phyloP scores from a whole-genome alignment of 1,140 invertebrate genomes.

The Drosophila orosa region DNA sequence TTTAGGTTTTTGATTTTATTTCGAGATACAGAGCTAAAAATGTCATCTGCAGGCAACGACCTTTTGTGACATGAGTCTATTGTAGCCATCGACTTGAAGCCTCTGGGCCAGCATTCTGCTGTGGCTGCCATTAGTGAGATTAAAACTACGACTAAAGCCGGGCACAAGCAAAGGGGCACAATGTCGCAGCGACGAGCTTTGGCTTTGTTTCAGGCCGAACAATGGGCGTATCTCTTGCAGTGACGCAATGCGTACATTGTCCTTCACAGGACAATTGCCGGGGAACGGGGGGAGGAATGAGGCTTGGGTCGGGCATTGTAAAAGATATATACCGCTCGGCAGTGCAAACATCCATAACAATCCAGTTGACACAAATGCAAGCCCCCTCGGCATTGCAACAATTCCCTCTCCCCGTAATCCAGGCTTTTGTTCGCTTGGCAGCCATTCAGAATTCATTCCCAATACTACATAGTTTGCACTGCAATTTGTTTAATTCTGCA shows the following conservation, averaged over 20 bases:
- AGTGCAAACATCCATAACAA: conserved; percentile 73
- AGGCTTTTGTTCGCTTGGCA: conserved; percentile 50
- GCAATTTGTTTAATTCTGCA: conserved; percentile 64
- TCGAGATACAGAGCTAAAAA: conserved; percentile 1
- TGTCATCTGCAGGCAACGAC: conserved; percentile 45
- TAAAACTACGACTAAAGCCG: conserved; percentile 68
- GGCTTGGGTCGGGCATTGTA: conserved; percentile 13
- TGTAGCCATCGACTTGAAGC: conserved; percentile 35
- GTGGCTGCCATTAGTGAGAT: conserved; percentile 76
- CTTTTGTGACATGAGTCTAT: conserved; percentile 48
- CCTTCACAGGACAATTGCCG: conserved; percentile 50
- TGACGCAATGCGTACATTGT: conserved; percentile 80
- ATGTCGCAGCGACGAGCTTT: conserved; percentile 60
- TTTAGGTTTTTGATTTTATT: conserved; percentile 3
- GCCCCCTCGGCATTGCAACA: conserved; percentile 15
- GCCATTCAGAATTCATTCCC: conserved; percentile 46
- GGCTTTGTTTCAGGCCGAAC: conserved; percentile 56
- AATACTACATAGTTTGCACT: conserved; percentile 24
- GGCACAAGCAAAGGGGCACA: conserved; percentile 37
- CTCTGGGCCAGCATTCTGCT: not conserved
- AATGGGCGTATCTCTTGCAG: conserved; percentile 72
- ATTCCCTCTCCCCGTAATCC: conserved; percentile 27
- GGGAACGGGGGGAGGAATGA: not conserved
- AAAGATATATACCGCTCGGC: conserved; percentile 58
- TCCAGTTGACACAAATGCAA: conserved; percentile 77